These are phyloP conservation scores for Archivesica marissinica DNA, from an alignment of 1,140 invertebrate species.

Conservation along the genomic window DNA sequence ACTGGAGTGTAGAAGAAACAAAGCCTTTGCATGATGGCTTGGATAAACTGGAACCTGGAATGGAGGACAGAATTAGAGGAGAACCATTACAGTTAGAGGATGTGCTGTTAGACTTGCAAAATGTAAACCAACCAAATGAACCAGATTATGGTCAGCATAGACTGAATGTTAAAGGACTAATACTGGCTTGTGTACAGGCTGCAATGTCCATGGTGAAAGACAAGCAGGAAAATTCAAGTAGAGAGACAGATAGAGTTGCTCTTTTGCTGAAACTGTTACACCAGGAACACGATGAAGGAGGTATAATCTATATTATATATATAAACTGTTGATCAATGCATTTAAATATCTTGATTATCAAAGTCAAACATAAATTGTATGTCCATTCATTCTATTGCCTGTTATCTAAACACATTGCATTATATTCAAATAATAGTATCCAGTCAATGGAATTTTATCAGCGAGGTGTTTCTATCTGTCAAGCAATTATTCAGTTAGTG, in stretches of 20 bases:
- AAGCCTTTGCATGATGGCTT: not conserved
- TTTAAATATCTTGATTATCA: too few species aligned
- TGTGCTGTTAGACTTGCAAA: not conserved
- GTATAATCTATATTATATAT: too few species aligned
- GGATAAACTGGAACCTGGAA: not conserved
- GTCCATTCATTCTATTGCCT: too few species aligned
- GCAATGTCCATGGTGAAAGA: conserved; percentile 53
- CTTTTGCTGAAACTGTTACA: conserved; percentile 22
- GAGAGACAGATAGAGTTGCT: conserved; percentile 37
- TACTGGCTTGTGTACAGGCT: conserved; percentile 31
- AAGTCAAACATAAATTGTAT: too few species aligned
- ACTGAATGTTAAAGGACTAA: conserved; percentile 28
- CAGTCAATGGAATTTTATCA: too few species aligned
- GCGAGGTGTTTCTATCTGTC: too few species aligned
- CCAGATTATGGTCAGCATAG: not conserved
- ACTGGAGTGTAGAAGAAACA: not conserved
- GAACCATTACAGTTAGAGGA: conserved; percentile 12
- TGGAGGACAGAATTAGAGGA: not conserved
- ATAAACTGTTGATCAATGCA: too few species aligned
- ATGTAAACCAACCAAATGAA: not conserved
- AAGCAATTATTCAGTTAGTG: too few species aligned
- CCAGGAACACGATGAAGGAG: not conserved
- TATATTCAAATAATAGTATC: too few species aligned
- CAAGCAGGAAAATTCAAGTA: conserved; percentile 9
- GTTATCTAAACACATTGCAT: too few species aligned